Evolutionary conservation across 64 coral and sea anemone species (phyloP).

Genomic region (Porites lutea): DNA sequence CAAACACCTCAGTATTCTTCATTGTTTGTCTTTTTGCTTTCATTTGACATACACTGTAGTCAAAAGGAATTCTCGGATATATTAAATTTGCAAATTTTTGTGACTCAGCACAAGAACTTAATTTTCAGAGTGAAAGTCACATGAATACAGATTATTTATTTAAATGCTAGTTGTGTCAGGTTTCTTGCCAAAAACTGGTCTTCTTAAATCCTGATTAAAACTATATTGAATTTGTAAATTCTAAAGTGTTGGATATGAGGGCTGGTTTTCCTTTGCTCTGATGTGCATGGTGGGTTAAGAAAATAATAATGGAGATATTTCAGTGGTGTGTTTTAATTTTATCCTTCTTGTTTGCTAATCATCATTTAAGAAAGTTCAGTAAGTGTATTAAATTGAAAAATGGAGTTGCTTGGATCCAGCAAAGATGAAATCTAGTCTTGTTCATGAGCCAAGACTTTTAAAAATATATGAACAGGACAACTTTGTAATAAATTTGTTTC

Average conservation of each 20-base stretch:
- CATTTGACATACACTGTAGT: neutral
- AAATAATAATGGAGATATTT: no score
- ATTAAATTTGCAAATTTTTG: neutral
- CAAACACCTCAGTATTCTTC: neutral
- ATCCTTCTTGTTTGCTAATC: constrained; percentile 1
- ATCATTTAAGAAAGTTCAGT: neutral
- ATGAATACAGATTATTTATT: constrained; percentile 24
- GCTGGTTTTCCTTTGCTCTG: neutral
- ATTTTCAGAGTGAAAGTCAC: neutral
- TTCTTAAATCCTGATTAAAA: neutral
- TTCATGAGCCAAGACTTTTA: neutral
- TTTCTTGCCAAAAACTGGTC: constrained; percentile 5
- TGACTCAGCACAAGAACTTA: neutral
- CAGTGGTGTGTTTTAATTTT: neutral
- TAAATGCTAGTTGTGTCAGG: neutral
- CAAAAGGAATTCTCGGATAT: neutral
- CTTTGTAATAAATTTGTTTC: constrained; percentile 1
- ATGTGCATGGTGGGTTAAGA: no score
- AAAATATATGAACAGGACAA: neutral
- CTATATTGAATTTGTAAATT: neutral
- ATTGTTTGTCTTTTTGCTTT: neutral
- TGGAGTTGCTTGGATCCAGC: constrained; percentile 15
- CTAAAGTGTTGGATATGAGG: neutral
- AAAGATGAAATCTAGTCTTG: constrained; percentile 1
- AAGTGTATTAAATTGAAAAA: constrained; percentile 24